These are phyloP conservation scores for Tachystola acroxantha DNA, from an alignment of 2,888 invertebrate species.

Conservation along the genomic window DNA sequence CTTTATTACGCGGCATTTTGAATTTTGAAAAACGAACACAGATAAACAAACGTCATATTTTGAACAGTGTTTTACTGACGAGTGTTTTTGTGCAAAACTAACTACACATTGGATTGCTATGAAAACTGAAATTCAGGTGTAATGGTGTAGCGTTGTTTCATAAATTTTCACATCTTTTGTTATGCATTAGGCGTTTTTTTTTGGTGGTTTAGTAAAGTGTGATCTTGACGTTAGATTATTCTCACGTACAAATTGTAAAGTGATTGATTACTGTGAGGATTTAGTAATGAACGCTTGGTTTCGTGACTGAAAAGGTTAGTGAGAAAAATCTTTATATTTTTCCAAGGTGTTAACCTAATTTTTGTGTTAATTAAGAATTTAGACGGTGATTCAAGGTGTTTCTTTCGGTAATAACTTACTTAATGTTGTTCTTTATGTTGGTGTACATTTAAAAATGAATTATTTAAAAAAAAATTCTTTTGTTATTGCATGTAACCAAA, in stretches of 20 bases:
- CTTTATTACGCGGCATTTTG: slow-evolving; percentile 29
- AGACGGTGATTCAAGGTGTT: not conserved
- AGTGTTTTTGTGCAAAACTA: slow-evolving; percentile 6
- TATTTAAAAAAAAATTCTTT: too few species aligned
- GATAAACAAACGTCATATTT: slow-evolving; percentile 19
- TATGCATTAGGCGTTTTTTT: slow-evolving; percentile 14
- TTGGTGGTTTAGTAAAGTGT: slow-evolving; percentile 16
- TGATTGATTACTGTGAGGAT: slow-evolving; percentile 22
- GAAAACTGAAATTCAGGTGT: slow-evolving; percentile 11
- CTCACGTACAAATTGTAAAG: slow-evolving; percentile 14
- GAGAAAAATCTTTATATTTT: not conserved
- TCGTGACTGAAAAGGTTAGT: slow-evolving; percentile 19
- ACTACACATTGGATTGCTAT: slow-evolving; percentile 10
- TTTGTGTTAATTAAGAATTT: not conserved
- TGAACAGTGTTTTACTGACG: slow-evolving; percentile 3
- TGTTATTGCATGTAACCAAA: too few species aligned
- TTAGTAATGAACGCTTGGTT: slow-evolving; percentile 13
- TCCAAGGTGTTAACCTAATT: not conserved
- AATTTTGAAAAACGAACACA: slow-evolving; percentile 43
- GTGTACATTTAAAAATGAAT: too few species aligned
- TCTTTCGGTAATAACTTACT: too few species aligned
- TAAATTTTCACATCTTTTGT: slow-evolving; percentile 22
- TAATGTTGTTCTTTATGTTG: too few species aligned
- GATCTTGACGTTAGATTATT: slow-evolving; percentile 12
- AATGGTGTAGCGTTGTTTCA: slow-evolving; percentile 16